Evolutionary conservation across 2,797 vertebrate species (phyloP).

Genomic region (Brotula barbata): DNA sequence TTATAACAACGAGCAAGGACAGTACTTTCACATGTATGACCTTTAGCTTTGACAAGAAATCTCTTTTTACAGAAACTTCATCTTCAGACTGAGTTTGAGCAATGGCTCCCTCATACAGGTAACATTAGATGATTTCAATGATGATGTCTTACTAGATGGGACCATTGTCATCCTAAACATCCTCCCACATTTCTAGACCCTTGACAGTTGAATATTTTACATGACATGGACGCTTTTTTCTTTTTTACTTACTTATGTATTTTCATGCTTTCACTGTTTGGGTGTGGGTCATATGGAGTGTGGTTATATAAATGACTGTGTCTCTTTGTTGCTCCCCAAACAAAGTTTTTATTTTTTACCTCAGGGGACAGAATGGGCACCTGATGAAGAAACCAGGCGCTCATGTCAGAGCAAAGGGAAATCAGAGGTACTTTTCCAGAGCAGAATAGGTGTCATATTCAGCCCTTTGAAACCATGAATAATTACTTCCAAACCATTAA

Average conservation of each 20-base stretch:
- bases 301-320: no score
- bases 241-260: no score
- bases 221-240: no score
- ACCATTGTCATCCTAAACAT: neutral
- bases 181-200: no score
- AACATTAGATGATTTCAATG: slow-evolving; percentile 28
- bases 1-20: no score
- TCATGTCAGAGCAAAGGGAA: slow-evolving; percentile 98
- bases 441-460: no score
- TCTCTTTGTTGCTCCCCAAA: no score
- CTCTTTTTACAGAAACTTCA: slow-evolving; percentile 86
- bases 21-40: slow-evolving; percentile 2
- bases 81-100: slow-evolving; percentile 92
- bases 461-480: no score
- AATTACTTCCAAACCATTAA: no score
- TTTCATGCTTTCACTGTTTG: no score
- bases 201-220: no score
- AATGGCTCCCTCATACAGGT: slow-evolving; percentile 95
- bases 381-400: slow-evolving; percentile 87
- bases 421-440: slow-evolving; percentile 80
- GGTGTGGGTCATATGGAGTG: no score
- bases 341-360: slow-evolving; percentile 7
- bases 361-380: slow-evolving; percentile 89
- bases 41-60: neutral
- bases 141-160: neutral